phyloP scores from a whole-genome alignment of 2,797 vertebrate genomes.

The Oophaga sylvatica region DNA sequence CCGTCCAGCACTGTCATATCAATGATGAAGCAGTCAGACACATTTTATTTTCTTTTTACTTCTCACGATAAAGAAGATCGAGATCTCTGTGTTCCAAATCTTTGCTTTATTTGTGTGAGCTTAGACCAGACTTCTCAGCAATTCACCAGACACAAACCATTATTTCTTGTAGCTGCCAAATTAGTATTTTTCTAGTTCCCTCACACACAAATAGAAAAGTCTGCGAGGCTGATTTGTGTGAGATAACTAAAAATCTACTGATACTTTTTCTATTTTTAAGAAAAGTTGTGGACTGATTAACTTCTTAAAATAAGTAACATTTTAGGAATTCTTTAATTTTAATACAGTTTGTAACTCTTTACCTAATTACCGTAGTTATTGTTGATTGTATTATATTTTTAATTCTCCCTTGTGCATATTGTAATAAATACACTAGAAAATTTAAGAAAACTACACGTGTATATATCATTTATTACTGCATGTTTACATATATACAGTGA shows the following conservation, averaged over 20 bases:
- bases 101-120: conserved; percentile 6
- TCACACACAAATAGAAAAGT: conserved; percentile 8
- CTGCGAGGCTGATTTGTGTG: conserved; percentile 5
- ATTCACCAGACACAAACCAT: conserved; percentile 19
- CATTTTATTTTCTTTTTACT: conserved; percentile 24
- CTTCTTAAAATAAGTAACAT: background rate
- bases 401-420: background rate
- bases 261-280: background rate
- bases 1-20: background rate
- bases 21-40: conserved; percentile 26
- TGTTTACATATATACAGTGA: too few species aligned
- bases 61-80: conserved; percentile 19
- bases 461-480: too few species aligned
- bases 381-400: background rate
- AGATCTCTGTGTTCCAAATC: conserved; percentile 20
- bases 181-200: conserved; percentile 16
- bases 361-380: background rate
- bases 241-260: background rate
- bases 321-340: background rate
- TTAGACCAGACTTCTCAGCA: background rate
- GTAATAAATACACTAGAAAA: background rate
- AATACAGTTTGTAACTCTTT: background rate
- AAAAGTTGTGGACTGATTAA: background rate
- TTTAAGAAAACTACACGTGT: too few species aligned
- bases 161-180: conserved; percentile 14